Evolutionary conservation across 2,797 vertebrate species (phyloP).

Genomic region (Hydrocynus forskahlii): DNA sequence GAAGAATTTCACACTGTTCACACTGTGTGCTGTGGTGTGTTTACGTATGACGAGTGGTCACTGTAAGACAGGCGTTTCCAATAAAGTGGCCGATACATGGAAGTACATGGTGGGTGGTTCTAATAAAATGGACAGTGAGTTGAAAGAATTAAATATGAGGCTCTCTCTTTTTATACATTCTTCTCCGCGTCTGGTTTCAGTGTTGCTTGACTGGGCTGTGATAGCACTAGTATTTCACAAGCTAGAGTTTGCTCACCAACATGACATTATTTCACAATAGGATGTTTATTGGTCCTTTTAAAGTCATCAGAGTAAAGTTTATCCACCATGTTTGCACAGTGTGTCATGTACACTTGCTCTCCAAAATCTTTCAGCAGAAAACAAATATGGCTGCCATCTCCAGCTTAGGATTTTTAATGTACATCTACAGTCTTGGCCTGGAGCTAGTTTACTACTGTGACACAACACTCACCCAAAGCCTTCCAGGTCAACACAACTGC

Average conservation of each 20-base stretch:
- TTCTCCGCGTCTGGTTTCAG: background rate
- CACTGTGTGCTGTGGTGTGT: too few relatives aligned
- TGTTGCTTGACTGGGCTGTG: background rate
- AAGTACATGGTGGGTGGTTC: background rate
- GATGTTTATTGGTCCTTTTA: conserved; percentile 44
- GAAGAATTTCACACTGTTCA: too few relatives aligned
- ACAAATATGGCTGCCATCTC: conserved; percentile 9
- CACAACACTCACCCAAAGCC: background rate
- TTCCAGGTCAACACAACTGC: background rate
- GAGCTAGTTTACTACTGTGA: background rate
- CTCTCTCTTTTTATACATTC: background rate
- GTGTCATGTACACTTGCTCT: conserved; percentile 20
- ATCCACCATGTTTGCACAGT: conserved; percentile 34
- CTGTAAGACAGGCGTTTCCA: too few relatives aligned
- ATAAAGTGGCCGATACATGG: background rate
- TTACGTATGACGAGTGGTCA: too few relatives aligned
- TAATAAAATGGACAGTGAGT: background rate
- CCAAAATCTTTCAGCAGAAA: conserved; percentile 16
- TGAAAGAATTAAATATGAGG: background rate
- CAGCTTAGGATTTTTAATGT: conserved; percentile 43
- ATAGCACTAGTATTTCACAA: conserved; percentile 16
- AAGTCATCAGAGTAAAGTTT: conserved; percentile 22
- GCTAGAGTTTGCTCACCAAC: background rate
- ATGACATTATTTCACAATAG: conserved; percentile 38
- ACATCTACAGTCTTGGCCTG: conserved; percentile 14